Percentiles rank a stretch among this genome's conserved stretches.
These are phyloP conservation scores for Pterois miles DNA, from an alignment of 2,797 vertebrate genomes.

Conservation along the genomic window DNA sequence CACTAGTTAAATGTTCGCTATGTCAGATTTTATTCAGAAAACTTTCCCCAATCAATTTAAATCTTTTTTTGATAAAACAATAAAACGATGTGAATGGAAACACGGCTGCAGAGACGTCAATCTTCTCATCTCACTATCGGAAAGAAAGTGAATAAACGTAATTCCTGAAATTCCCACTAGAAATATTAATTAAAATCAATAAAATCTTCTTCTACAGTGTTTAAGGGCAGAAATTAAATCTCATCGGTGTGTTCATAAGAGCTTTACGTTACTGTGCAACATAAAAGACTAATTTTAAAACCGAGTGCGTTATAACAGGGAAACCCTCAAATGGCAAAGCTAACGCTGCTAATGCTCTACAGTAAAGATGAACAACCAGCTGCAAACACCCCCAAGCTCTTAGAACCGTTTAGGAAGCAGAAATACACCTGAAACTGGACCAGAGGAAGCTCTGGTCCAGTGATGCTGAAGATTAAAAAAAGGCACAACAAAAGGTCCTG, in stretches of 20 bases:
- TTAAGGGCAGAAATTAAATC: background rate
- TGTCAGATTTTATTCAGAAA: too few species aligned
- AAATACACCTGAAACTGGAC: constrained; percentile 41
- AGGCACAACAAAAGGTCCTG: constrained; percentile 81
- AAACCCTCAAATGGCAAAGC: background rate
- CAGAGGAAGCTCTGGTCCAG: constrained; percentile 12
- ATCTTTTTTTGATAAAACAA: too few species aligned
- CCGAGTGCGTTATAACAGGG: background rate
- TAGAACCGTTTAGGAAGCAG: constrained; percentile 21
- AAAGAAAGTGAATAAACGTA: background rate
- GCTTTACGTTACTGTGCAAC: background rate
- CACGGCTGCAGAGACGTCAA: background rate
- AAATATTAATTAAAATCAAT: background rate
- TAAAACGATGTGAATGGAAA: background rate
- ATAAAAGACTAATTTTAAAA: background rate
- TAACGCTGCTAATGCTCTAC: constrained; percentile 13
- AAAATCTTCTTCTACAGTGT: background rate
- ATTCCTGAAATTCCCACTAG: background rate
- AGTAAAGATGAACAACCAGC: constrained; percentile 7
- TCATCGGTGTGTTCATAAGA: background rate
- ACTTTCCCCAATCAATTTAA: too few species aligned
- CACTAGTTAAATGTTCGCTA: background rate
- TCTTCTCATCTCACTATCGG: background rate
- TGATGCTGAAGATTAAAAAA: constrained; percentile 36
- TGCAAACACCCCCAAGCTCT: background rate